Evolutionary conservation across 2,113 vertebrate genomes (phyloP), one percentile per base, ranked within the genome.

Genomic region (Mystacornis crossleyi): DNA sequence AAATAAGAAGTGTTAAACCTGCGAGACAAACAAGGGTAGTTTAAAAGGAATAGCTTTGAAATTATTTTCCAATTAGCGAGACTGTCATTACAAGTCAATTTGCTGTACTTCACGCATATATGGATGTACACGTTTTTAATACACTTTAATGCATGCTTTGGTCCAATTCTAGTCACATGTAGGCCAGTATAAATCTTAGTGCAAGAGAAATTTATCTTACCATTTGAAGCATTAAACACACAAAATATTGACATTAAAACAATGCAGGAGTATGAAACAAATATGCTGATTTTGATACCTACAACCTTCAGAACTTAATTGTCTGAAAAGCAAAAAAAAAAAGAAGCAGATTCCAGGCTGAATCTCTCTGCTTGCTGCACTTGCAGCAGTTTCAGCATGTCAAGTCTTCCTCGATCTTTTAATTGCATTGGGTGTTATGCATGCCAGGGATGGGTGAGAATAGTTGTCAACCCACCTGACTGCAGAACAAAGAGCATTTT

Each of bases 401-500:
- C 53, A 23, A 66, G 24, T 74, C 71, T 86, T 85, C 48, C n/a
- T 51, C 2, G 0, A 65, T 72, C 53, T 84, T 90, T 96, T 94
- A 90, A 86, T 66, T 84, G 86, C 45, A 40, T 29, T 80, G 71
- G 78, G 67, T 74, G 92, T 93, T 92, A 33, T 45, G 78, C 57
- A 85, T 94, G 87, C 91, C 61, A 94, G 67, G 18, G 48, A 94
- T 65, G 93, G 84, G 88, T 48, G 81, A 96, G 81, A 93, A 84
- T 47, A 93, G 55, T 92, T 95, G 91, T 95, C 83, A 84, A 47
- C 83, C 74, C 60, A 95, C 96, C 87, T 89, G 83, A 95, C 69
- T 80, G 66, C 42, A 86, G 92, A 92, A 96, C 92, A 96, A 96
- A 97, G 88, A 95, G 89, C 62, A 60, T 86, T 95, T 95, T 96